These are phyloP conservation scores for Microcebus murinus DNA, from an alignment of 2,113 vertebrate species.

Conservation along the genomic window DNA sequence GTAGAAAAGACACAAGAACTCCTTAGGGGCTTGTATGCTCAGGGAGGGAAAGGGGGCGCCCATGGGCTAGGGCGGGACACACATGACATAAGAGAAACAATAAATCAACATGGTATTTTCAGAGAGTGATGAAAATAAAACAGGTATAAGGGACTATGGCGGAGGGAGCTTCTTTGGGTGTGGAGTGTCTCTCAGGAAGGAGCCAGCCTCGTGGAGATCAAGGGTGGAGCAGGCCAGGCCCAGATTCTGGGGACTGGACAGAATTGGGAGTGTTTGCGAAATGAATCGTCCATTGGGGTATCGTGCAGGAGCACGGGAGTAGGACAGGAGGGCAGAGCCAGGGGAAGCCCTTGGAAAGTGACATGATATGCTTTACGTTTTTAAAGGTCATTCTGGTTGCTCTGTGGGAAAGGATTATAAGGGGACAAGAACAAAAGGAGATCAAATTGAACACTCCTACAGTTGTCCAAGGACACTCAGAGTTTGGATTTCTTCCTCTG, in stretches of 20 bases:
- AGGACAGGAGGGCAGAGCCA: neutral
- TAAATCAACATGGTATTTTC: neutral
- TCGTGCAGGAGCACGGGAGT: accelerated
- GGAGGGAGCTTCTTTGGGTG: neutral
- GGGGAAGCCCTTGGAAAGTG: neutral
- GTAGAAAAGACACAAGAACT: neutral
- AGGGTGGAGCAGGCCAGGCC: neutral
- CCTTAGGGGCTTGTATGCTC: neutral
- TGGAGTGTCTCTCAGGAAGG: neutral
- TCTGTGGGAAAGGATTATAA: neutral
- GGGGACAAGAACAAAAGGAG: neutral
- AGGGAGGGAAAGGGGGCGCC: neutral
- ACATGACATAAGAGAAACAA: neutral
- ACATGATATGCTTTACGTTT: neutral
- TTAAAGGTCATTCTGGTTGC: neutral
- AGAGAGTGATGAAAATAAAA: neutral
- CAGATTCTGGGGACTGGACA: accelerated
- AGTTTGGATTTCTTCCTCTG: neutral
- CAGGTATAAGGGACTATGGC: no score
- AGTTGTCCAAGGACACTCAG: neutral
- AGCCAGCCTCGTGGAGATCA: neutral
- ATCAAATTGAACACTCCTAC: neutral
- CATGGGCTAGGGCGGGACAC: accelerated
- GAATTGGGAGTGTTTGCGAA: neutral
- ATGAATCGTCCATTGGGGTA: neutral